These are phyloP conservation scores for Eubucco bourcierii DNA, from an alignment of 2,113 vertebrate genomes.

Conservation along the genomic window DNA sequence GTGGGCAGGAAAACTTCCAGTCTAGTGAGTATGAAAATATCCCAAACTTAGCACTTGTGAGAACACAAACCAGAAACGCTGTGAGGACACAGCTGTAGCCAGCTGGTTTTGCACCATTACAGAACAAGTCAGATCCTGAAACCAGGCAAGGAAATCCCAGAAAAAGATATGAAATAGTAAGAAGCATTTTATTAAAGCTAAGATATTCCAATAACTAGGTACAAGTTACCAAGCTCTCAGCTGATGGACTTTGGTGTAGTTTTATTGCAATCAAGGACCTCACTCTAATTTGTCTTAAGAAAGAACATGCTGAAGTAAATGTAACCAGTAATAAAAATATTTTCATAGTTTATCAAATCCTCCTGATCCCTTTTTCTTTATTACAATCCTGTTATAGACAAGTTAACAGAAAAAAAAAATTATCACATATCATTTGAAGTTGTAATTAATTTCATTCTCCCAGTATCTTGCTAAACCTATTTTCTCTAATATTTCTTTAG, in stretches of 20 bases:
- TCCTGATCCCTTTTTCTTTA: background rate
- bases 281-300: background rate
- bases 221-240: background rate
- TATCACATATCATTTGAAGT: background rate
- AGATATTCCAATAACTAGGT: background rate
- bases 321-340: background rate
- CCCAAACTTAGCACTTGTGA: background rate
- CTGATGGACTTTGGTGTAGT: background rate
- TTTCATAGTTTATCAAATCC: background rate
- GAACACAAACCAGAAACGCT: background rate
- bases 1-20: background rate
- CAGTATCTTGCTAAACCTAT: background rate
- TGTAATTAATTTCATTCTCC: slow-evolving; percentile 9
- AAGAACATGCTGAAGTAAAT: background rate
- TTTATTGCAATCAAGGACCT: background rate
- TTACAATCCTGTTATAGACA: background rate
- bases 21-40: background rate
- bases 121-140: background rate
- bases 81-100: background rate
- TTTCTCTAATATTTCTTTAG: slow-evolving; percentile 13
- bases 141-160: background rate
- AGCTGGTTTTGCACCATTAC: background rate
- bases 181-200: background rate
- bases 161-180: background rate
- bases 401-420: background rate